These are phyloP conservation scores for Druon quercuslanigerum DNA, from an alignment of 1,140 invertebrate genomes.

Conservation along the genomic window DNA sequence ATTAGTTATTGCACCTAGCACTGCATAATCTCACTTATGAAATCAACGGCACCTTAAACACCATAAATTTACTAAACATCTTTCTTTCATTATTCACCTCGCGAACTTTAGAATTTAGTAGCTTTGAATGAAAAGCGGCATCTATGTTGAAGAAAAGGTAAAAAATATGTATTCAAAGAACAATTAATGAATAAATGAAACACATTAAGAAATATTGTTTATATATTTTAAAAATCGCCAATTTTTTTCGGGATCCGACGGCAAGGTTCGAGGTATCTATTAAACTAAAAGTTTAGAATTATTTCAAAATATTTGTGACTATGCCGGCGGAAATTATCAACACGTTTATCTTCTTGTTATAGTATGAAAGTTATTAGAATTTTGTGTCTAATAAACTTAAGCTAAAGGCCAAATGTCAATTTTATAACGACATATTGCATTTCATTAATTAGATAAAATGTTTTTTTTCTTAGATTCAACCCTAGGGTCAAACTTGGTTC, in stretches of 20 bases:
- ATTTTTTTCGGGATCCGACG: neutral
- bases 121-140: neutral
- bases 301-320: neutral
- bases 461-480: too few species aligned
- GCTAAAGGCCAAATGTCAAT: too few species aligned
- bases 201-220: neutral
- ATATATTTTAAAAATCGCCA: neutral
- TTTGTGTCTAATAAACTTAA: too few species aligned
- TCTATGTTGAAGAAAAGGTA: neutral
- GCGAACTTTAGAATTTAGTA: neutral
- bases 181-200: neutral
- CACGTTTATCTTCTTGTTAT: too few species aligned
- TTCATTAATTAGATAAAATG: too few species aligned
- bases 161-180: too few species aligned
- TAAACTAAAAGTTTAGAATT: neutral
- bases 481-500: too few species aligned
- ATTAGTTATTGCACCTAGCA: conserved; percentile 36
- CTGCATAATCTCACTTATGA: conserved; percentile 37
- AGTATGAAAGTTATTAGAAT: too few species aligned
- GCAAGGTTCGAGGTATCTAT: neutral
- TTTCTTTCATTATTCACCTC: conserved; percentile 3
- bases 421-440: too few species aligned
- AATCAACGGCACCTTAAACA: conserved; percentile 16
- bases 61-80: conserved; percentile 2
- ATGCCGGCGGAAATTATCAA: neutral